Evolutionary conservation across 2,113 vertebrate species (phyloP).

Genomic region (Fregetta grallaria): DNA sequence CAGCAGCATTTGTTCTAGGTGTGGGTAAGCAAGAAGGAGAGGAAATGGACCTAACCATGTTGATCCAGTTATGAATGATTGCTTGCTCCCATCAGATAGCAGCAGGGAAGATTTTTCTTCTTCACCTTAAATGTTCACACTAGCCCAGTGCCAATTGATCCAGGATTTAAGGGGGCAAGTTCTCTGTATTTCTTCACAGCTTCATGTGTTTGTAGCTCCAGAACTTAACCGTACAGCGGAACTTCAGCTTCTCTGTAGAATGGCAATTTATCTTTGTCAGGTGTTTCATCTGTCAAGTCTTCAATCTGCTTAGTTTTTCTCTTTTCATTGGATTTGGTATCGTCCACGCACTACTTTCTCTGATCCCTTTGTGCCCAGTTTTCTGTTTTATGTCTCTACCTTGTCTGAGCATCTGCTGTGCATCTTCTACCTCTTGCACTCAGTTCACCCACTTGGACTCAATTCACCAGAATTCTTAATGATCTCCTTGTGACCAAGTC

Average conservation of each 20-base stretch:
- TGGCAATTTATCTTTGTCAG: neutral
- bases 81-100: neutral
- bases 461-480: neutral
- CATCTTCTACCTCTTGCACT: neutral
- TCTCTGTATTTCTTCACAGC: neutral
- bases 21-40: neutral
- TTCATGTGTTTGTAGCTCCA: neutral
- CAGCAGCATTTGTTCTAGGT: neutral
- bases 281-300: neutral
- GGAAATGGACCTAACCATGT: neutral
- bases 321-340: neutral
- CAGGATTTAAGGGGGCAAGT: neutral
- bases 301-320: neutral
- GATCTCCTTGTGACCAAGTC: neutral
- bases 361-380: neutral
- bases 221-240: neutral
- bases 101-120: neutral
- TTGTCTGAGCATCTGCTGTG: neutral
- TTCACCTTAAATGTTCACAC: neutral
- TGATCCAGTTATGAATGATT: neutral
- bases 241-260: neutral
- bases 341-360: neutral
- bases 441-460: neutral
- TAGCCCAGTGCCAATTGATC: neutral
- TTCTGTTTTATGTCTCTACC: neutral